Base-by-base conservation (phyloP, 2,797 vertebrate genomes). In the Ambastaia sidthimunki region DNA sequence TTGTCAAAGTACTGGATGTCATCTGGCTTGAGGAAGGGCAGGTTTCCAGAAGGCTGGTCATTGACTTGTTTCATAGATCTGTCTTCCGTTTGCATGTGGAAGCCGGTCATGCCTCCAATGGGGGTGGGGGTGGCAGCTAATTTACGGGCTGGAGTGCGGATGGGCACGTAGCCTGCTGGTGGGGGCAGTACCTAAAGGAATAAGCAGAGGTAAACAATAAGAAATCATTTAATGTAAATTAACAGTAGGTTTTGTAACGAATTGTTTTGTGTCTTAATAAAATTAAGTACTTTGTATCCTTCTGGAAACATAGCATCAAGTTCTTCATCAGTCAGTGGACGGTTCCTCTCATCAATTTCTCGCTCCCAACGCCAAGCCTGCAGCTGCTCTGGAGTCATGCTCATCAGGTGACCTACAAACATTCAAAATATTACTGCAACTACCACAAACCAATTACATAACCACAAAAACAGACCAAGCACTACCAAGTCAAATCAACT, bases 1-100 rank as follows among this genome's bases (percentile, higher is more conserved):
- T 99, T 99, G 91, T 99, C 98, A 11, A 99, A 99, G 88, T 99
- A 99, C 23, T 99, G 98, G 87, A 99, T 99, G 90, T 99, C 98
- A 77, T 99, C 98, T 1, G 98, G 98, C 87, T 99, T 99, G 67
- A 99, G 94, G 94, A 99, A 99, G 0, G 98, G 98, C 71, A 99
- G 95, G 89, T 99, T 99, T 85, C 98, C 98, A 71, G 98, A 99
- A 0, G 98, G 98, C 69, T 99, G 98, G 88, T 99, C 98, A 48
- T 97, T 99, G 85, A 99, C 95, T 69, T 96, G 97, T 85, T 99
- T 99, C 85, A 97, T 97, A 28, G 97, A 95, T 50, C 97, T 92
- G 81, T 99, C 98, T 89, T 99, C 98, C 0, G 89, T 93, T 88
- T 99, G 98, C 98, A 99, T 99, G 91, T 98, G 98, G 93, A 99